Conservation (phyloP, 2,113 vertebrate genomes). For the Mustelus asterias region DNA sequence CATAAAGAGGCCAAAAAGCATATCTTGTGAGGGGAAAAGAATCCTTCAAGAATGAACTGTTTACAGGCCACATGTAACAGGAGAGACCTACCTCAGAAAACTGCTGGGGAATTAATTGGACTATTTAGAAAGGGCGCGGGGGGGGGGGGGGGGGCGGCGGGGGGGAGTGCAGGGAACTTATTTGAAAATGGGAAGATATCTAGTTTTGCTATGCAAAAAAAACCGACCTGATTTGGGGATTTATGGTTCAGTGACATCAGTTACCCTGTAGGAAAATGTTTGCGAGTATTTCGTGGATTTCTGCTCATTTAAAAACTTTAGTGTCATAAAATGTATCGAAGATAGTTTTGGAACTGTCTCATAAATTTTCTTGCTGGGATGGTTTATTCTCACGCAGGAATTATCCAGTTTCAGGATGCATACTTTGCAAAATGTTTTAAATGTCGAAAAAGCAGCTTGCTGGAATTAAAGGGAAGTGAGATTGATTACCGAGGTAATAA, state of each 20-base stretch:
- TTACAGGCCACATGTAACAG: neutral
- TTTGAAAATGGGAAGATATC: neutral
- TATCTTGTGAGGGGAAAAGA: neutral
- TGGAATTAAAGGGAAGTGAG: neutral
- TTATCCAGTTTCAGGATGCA: neutral
- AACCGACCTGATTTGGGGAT: neutral
- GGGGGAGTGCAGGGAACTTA: neutral
- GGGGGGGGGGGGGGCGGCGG: no score
- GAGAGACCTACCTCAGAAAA: neutral
- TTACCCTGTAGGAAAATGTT: no score
- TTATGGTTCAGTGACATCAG: no score
- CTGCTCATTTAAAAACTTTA: neutral
- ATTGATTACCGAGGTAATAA: neutral
- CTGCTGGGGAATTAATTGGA: neutral
- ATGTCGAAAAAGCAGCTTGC: neutral
- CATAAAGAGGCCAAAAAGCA: neutral
- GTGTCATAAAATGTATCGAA: neutral
- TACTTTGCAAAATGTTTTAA: neutral
- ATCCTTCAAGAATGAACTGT: neutral
- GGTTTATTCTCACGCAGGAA: neutral
- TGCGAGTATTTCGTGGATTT: neutral
- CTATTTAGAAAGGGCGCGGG: no score
- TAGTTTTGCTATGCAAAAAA: neutral
- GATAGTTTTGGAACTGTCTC: neutral
- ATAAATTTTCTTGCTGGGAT: neutral